Conservation (phyloP, 2,113 vertebrate species). For the Centropus unirufus region DNA sequence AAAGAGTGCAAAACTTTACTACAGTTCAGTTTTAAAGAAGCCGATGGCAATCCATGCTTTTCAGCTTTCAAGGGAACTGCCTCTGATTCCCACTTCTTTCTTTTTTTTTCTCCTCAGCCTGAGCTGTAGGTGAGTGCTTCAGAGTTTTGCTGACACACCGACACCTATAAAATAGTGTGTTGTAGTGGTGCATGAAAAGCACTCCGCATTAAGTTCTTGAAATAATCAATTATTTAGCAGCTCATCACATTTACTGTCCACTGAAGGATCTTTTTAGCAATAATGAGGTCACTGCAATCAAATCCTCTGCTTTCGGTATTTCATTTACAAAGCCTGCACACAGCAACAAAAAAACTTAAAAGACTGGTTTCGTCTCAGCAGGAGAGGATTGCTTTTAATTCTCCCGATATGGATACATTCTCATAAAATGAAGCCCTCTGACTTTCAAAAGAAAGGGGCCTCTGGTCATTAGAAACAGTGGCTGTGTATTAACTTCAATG, state of each 20-base stretch:
- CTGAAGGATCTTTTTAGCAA: conserved; percentile 28
- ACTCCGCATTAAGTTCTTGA: conserved; percentile 53
- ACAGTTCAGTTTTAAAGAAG: neutral
- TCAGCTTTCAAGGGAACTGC: neutral
- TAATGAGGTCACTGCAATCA: conserved; percentile 56
- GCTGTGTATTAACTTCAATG: neutral
- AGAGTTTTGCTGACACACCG: conserved; percentile 58
- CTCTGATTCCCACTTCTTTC: neutral
- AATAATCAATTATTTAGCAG: conserved; percentile 70
- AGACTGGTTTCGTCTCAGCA: neutral
- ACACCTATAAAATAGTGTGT: conserved; percentile 34
- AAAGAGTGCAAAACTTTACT: neutral
- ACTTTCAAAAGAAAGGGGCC: neutral
- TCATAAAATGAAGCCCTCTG: neutral
- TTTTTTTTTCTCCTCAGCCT: neutral
- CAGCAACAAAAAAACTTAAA: neutral
- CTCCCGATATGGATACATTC: neutral
- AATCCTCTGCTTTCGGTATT: conserved; percentile 19
- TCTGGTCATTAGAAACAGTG: neutral
- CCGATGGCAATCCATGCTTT: neutral
- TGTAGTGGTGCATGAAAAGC: conserved; percentile 47
- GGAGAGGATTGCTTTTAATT: conserved; percentile 24
- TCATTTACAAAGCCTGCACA: neutral
- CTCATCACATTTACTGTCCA: conserved; percentile 56
- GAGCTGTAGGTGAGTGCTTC: conserved; percentile 16